These are phyloP conservation scores for Orycteropus afer DNA, from an alignment of 2,113 vertebrate species.

Conservation along the genomic window DNA sequence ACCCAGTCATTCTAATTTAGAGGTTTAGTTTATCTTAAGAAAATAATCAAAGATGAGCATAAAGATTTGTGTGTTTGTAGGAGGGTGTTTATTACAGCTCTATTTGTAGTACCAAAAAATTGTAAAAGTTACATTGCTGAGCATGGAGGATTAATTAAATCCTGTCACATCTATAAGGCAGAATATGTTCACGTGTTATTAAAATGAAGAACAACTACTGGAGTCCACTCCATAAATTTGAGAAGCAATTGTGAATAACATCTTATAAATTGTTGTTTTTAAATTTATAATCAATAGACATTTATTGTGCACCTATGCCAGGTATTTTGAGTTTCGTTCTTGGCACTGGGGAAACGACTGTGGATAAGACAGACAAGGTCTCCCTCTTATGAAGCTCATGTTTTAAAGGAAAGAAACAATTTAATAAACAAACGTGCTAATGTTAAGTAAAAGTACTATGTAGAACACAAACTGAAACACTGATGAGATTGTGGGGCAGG, in stretches of 20 bases:
- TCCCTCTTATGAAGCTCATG: neutral
- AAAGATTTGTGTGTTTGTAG: neutral
- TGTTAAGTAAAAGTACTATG: neutral
- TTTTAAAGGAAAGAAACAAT: conserved; percentile 27
- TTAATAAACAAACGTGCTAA: neutral
- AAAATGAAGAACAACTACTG: neutral
- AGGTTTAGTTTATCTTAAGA: neutral
- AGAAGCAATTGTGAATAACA: neutral
- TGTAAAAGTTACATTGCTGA: neutral
- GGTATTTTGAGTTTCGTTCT: no score
- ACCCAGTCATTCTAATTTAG: neutral
- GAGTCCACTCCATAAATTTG: neutral
- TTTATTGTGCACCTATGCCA: neutral
- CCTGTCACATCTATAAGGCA: neutral
- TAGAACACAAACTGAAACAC: neutral
- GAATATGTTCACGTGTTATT: neutral
- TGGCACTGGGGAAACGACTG: neutral
- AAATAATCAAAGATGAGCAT: neutral
- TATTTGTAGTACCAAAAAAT: neutral
- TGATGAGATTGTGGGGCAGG: neutral
- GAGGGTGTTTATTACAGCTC: neutral
- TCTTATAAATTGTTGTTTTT: neutral
- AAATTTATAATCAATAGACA: neutral
- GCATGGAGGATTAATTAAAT: neutral
- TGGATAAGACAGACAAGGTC: neutral